Base-by-base conservation (phyloP, 2,797 vertebrate species). In the Morus bassanus region DNA sequence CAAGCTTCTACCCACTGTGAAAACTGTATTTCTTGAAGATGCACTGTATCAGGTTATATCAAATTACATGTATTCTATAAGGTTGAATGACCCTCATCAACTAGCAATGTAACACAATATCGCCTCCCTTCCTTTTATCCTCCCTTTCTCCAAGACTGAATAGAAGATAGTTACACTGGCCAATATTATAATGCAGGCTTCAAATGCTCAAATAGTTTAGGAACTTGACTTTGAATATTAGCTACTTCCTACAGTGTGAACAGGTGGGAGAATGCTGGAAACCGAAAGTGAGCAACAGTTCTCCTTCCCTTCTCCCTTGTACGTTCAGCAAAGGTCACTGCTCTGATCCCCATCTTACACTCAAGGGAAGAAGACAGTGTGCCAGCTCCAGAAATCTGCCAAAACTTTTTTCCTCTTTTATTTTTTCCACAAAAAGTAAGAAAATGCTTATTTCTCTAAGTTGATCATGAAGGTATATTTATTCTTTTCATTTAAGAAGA, bases 221-320 rank as follows among this genome's bases (percentile, higher is more conserved):
- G 65, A 93, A 67, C 93, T 91, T 96, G 89, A 94, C 94, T 96
- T 96, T 97, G 94, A 95, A 76, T 33, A 31, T 45, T 37, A 77
- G 87, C 0, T 10, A 89, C n/a, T 78, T 92, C 95, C 91, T 81
- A 94, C 76, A 57, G 93, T 0, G 54, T 73, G 92, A 96, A 59
- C 93, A 97, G 93, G 89, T 96, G 94, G 85, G 76, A 91, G 50
- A 94, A 93, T 74, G 85, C 63, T 96, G 94, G 95, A 96, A 96
- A 84, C 69, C 5, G 6, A 94, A 94, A 76, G 76, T 67, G 53
- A 96, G 85, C 91, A 96, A 94, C 65, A 95, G 35, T 78, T 91
- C 91, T 95, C 82, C 93, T 96, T 95, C 87, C 28, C n/a, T 88
- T 92, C 88, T 94, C 43, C 39, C 51, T 83, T 85, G 82, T 51